A percentile compares a stretch with the other conserved stretches of the same genome.
Conservation (phyloP, 1,140 invertebrate species). For the Gerris buenoi region DNA sequence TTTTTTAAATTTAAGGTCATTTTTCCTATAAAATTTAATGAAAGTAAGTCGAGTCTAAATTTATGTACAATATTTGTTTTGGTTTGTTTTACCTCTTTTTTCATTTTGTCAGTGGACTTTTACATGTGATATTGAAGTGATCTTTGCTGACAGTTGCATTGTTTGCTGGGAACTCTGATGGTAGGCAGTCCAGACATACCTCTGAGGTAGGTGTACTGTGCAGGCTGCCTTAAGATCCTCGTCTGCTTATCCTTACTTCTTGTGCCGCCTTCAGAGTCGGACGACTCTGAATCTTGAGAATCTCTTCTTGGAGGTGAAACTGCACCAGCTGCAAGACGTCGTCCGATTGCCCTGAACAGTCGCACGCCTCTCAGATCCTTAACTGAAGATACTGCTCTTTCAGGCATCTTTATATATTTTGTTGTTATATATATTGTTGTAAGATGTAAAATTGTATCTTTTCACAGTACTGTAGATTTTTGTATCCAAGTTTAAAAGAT, state of each 20-base stretch:
- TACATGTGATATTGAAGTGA: no score
- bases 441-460: no score
- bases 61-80: no score
- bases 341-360: slow-evolving; percentile 16
- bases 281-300: slow-evolving; percentile 14
- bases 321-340: slow-evolving; percentile 8
- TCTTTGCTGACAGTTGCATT: slow-evolving; percentile 22
- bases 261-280: slow-evolving; percentile 15
- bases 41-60: no score
- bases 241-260: background rate
- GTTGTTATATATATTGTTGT: no score
- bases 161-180: slow-evolving; percentile 49
- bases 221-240: slow-evolving; percentile 55
- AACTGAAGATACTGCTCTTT: background rate
- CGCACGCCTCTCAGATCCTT: slow-evolving; percentile 15
- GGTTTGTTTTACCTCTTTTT: no score
- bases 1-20: no score
- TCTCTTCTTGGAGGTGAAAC: background rate
- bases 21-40: no score
- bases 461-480: no score
- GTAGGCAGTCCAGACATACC: slow-evolving; percentile 63
- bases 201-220: slow-evolving; percentile 59
- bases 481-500: no score
- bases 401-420: background rate
- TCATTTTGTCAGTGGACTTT: no score